phyloP scores from a whole-genome alignment of 2,888 invertebrate genomes.

The Mactromeris polynyma region DNA sequence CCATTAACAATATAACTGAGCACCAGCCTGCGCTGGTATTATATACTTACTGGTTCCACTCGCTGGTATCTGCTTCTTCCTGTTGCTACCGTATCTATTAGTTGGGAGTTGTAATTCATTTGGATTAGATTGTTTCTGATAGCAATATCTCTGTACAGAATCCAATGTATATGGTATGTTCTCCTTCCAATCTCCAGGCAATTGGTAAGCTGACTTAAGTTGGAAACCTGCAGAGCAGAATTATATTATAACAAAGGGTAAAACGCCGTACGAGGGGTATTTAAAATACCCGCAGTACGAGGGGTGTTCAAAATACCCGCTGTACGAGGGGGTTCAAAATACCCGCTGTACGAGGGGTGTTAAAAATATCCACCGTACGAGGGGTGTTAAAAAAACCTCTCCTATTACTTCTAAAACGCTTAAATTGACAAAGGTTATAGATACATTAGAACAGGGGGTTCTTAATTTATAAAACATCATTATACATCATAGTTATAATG shows the following conservation, averaged over 20 bases:
- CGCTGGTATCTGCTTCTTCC: conserved; percentile 77
- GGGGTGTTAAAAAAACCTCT: too few relatives aligned
- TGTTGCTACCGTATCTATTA: conserved; percentile 82
- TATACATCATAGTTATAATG: too few relatives aligned
- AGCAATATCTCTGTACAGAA: conserved; percentile 78
- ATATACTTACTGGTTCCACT: conserved; percentile 79
- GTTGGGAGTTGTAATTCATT: conserved; percentile 75
- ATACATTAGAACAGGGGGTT: too few relatives aligned
- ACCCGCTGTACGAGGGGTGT: too few relatives aligned
- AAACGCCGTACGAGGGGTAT: neutral
- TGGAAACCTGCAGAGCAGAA: conserved; percentile 75
- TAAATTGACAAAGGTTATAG: too few relatives aligned
- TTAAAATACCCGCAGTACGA: too few relatives aligned
- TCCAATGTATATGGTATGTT: conserved; percentile 81
- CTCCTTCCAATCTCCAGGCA: conserved; percentile 82
- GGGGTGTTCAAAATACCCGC: too few relatives aligned
- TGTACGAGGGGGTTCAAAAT: too few relatives aligned
- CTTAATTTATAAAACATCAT: too few relatives aligned
- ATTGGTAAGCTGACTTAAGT: conserved; percentile 77
- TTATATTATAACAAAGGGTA: neutral
- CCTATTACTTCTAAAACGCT: too few relatives aligned
- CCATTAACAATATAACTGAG: neutral
- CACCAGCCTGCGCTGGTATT: neutral
- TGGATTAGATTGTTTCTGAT: conserved; percentile 77
- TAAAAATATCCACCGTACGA: too few relatives aligned